These are phyloP conservation scores for Astyanax mexicanus DNA, from an alignment of 2,797 vertebrate species.

Conservation along the genomic window DNA sequence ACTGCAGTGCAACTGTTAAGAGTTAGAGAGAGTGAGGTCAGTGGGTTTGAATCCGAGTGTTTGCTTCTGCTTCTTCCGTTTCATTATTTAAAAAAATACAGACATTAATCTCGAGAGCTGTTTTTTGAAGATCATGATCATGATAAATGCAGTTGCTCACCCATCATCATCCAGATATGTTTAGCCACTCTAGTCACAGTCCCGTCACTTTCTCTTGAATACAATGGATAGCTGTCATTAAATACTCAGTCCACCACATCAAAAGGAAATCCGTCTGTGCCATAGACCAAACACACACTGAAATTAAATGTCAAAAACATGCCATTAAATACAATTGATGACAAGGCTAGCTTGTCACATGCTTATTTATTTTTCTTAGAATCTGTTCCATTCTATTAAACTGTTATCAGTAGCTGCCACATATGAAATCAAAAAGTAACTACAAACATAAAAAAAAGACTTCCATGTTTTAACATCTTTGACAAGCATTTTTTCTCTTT, in stretches of 20 bases:
- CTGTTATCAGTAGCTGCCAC: neutral
- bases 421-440: conserved; percentile 6
- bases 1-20: neutral
- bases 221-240: conserved; percentile 48
- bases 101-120: neutral
- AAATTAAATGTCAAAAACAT: conserved; percentile 51
- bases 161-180: conserved; percentile 25
- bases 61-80: neutral
- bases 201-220: conserved; percentile 20
- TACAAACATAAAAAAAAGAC: neutral
- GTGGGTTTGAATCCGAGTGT: neutral
- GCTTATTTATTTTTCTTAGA: conserved; percentile 14
- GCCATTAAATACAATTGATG: conserved; percentile 41
- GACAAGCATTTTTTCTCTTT: neutral
- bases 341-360: conserved; percentile 1
- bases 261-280: conserved; percentile 40
- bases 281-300: conserved; percentile 19
- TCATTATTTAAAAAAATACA: neutral
- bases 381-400: conserved; percentile 6
- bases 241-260: conserved; percentile 34
- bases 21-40: neutral
- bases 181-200: conserved; percentile 15
- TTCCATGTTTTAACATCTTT: neutral
- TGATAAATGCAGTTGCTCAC: conserved; percentile 23
- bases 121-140: neutral